phyloP scores from a whole-genome alignment of 2,113 vertebrate genomes.

The Ochotona curzoniae region DNA sequence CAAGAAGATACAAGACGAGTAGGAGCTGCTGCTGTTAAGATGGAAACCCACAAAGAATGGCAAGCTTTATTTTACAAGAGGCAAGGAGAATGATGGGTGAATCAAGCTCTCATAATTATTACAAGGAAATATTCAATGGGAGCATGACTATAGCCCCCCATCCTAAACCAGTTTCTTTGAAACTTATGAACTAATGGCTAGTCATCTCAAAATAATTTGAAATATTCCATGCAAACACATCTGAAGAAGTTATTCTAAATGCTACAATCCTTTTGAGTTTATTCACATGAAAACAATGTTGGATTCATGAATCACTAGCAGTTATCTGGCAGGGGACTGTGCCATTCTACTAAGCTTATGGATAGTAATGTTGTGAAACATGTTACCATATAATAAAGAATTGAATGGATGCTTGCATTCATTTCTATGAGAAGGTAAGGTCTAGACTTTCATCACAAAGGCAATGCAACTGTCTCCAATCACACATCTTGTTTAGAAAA shows the following conservation, averaged over 20 bases:
- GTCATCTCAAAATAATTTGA: background rate
- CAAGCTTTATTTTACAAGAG: background rate
- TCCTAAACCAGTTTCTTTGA: background rate
- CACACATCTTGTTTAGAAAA: background rate
- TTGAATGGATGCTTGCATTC: background rate
- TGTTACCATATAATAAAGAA: background rate
- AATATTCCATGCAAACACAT: background rate
- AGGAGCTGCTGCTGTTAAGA: background rate
- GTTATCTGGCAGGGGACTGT: background rate
- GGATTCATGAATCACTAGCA: background rate
- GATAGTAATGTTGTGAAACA: background rate
- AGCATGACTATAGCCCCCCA: background rate
- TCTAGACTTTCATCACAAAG: background rate
- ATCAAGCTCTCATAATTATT: background rate
- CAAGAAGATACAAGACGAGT: background rate
- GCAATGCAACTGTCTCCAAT: background rate
- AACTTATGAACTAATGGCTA: slow-evolving; percentile 1
- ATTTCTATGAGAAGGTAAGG: slow-evolving; percentile 19
- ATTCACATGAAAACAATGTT: background rate
- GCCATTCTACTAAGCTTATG: background rate
- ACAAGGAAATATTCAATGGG: background rate
- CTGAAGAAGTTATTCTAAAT: slow-evolving; percentile 26
- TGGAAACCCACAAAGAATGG: background rate
- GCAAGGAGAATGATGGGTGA: background rate
- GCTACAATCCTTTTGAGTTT: background rate